Evolutionary conservation across 2,113 vertebrate genomes (phyloP).

Genomic region (Arothron firmamentum): DNA sequence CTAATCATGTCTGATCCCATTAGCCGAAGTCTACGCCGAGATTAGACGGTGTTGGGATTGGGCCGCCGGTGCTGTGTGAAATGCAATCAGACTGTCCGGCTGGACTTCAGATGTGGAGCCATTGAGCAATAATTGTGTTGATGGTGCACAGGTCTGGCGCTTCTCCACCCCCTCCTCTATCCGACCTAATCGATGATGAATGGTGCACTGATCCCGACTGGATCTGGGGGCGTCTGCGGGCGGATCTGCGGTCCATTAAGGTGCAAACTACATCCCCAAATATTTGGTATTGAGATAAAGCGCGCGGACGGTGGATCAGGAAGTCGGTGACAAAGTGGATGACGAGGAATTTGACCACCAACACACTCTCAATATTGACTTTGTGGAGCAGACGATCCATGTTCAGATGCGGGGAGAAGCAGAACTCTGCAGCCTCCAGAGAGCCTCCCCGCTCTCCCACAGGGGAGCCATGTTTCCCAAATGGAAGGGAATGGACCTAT

Average conservation of each 20-base stretch:
- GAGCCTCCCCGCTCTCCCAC: constrained; percentile 3
- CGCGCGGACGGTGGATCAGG: constrained; percentile 46
- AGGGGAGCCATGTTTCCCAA: constrained; percentile 59
- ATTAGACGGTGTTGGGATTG: constrained; percentile 31
- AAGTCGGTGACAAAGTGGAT: constrained; percentile 53
- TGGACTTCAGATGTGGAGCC: constrained; percentile 25
- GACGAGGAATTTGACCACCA: constrained; percentile 59
- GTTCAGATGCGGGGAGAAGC: constrained; percentile 14
- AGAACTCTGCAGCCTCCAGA: neutral
- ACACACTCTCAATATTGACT: constrained; percentile 68
- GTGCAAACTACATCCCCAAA: constrained; percentile 70
- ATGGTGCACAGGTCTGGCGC: constrained; percentile 49
- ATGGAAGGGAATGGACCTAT: constrained; percentile 64
- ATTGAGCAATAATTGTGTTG: constrained; percentile 30
- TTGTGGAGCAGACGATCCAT: constrained; percentile 18
- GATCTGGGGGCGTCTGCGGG: constrained; percentile 24
- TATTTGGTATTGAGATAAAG: constrained; percentile 68
- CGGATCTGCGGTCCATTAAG: constrained; percentile 42
- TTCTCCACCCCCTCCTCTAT: constrained; percentile 9
- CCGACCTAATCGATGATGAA: constrained; percentile 54
- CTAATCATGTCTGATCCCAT: constrained; percentile 66
- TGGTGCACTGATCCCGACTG: constrained; percentile 32
- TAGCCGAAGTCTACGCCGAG: constrained; percentile 36
- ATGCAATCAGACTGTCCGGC: constrained; percentile 57
- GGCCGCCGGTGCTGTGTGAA: constrained; percentile 38